Evolutionary conservation across 2,797 vertebrate species (phyloP), one percentile per base, ranked within the genome.

Genomic region (Enteromius treurensis): DNA sequence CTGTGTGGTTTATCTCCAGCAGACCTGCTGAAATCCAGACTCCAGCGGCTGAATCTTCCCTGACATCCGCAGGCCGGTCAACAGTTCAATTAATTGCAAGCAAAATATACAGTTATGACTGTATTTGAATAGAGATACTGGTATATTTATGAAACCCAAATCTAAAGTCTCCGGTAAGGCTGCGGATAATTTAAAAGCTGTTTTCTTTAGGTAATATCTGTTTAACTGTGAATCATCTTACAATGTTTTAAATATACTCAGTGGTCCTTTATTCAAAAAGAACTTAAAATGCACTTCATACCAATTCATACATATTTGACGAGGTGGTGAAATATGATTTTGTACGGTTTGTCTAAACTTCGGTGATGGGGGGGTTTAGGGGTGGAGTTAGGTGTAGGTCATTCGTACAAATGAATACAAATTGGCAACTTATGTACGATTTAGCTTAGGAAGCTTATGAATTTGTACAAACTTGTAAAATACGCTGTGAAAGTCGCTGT

Each of bases 21-120:
- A 93, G 92, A 92, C 94, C 92, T 91, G 90, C 70, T 91, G 90
- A 92, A 92, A 90, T 91, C 90, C 93, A 94, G 91, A 88, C 86
- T 85, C 79, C 86, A 5, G 88, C 68, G 11, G 14, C n/a, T 4
- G 21, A 70, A 45, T 68, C 34, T 21, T 10, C 19, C 21, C 92
- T 93, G 90, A 92, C 88, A 85, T 86, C 83, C 91, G 92, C 92
- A 86, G 84, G 89, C 89, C 86, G 92, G 90, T 62, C 88, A 84
- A 88, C 90, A 89, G 90, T 89, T 49, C 51, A 77, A 86, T 88
- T 87, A 78, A 83, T 86, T 82, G 86, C 86, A 81, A 19, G 86
- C 77, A n/a, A 34, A 73, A 65, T 77, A 29, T 29, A 62, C 23
- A 62, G 13, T 29, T 55, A 69, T 3, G 26, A 55, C 62, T 58